A percentile compares a stretch with the other conserved stretches of the same genome.
phyloP scores from a whole-genome alignment of 2,888 invertebrate species.

The Drosophila dives region DNA sequence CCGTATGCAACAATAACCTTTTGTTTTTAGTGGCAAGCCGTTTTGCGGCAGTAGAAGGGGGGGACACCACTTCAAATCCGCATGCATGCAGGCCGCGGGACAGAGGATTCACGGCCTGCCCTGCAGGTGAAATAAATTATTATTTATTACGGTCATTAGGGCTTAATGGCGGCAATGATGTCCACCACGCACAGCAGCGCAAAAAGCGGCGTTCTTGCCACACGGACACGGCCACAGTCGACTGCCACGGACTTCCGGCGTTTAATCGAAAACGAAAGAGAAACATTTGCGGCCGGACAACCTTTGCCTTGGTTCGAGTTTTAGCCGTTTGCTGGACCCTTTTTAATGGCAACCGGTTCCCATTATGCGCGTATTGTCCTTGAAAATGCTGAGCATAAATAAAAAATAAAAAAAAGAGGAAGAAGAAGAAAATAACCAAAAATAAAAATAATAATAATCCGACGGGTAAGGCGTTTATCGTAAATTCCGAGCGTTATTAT shows the following conservation, averaged over 20 bases:
- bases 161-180: conserved; percentile 81
- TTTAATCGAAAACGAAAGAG: conserved; percentile 78
- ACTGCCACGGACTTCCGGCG: conserved; percentile 71
- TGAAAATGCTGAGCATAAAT: conserved; percentile 55
- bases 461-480: conserved; percentile 66
- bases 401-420: conserved; percentile 14
- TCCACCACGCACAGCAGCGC: conserved; percentile 67
- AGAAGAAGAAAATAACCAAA: background rate
- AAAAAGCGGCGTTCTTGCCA: conserved; percentile 5
- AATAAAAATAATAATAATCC: conserved; percentile 54
- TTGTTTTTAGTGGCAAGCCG: conserved; percentile 66
- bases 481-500: conserved; percentile 76
- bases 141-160: conserved; percentile 81
- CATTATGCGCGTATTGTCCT: conserved; percentile 75
- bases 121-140: conserved; percentile 81
- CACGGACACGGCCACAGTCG: conserved; percentile 33
- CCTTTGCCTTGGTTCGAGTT: conserved; percentile 30
- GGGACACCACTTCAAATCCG: conserved; percentile 6
- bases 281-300: conserved; percentile 73
- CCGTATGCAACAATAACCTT: conserved; percentile 77
- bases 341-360: conserved; percentile 77
- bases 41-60: background rate
- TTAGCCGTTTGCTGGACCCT: conserved; percentile 40
- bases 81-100: background rate
- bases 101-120: conserved; percentile 43